Evolutionary conservation across 2,113 vertebrate species (phyloP), one percentile per base, ranked within the genome.

Genomic region (Chloebia gouldiae): DNA sequence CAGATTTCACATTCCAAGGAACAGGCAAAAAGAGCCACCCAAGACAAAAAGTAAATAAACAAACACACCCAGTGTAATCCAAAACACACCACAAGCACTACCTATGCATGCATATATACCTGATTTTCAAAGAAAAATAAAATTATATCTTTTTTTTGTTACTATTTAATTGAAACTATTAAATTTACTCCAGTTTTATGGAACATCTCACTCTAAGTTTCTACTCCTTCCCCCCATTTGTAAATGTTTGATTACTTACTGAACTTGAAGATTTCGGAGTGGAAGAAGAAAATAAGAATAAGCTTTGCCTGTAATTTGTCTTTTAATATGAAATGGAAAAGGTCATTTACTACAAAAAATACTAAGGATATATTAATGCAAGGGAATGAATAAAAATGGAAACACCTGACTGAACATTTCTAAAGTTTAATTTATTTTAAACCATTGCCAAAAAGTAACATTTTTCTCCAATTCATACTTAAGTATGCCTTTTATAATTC

Each of bases 401-500:
- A 90, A 88, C 39, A 71, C 64, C 71, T 95, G 85, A 64, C 61
- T 47, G 50, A 97, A 89, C 54, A 75, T 73, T 76, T 90, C 51
- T 82, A 23, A 96, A 92, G 77, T 79, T 95, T 69, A 95, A 92
- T 78, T 92, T 92, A 68, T 95, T 95, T 96, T 96, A 96, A 96
- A 90, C 24, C 40, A 63, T 60, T 96, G 66, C 53, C 94, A 85
- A 89, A 95, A 96, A 51, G 73, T 63, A 30, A 50, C 84, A 57
- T 83, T 94, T 95, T 94, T 93, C 45, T 90, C 64, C 86, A 66
- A 87, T 96, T 95, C 93, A 82, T 40, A 90, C 45, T 84, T 97
- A 95, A 96, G 56, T 76, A 75, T 50, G 35, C 77, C 72, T 97
- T 98, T 87, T 69, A 65, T 87, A 96, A 96, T 96, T 94, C 89